Conservation (phyloP, 2,797 vertebrate genomes). For the Anisognathus igniventris region DNA sequence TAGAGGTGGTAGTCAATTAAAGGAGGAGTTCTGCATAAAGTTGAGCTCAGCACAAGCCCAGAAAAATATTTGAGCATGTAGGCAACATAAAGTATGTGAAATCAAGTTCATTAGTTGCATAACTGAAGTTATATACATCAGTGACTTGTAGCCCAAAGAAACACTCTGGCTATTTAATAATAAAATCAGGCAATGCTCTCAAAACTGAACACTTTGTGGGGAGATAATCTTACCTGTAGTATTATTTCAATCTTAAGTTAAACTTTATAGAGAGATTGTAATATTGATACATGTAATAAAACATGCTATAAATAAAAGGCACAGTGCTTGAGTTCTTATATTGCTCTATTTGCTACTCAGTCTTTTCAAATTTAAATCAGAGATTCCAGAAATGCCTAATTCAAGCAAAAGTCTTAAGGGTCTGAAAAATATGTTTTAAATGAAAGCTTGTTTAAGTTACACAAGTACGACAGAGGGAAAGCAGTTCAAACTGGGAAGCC, state of each 20-base stretch:
- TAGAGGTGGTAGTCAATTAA: background rate
- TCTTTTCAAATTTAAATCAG: slow-evolving; percentile 19
- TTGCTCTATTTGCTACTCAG: background rate
- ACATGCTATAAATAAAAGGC: background rate
- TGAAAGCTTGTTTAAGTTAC: slow-evolving; percentile 34
- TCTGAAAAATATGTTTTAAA: slow-evolving; percentile 48
- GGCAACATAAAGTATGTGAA: background rate
- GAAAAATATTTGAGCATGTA: background rate
- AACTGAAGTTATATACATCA: background rate
- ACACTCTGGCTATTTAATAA: background rate
- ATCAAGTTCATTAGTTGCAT: background rate
- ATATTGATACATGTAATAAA: background rate
- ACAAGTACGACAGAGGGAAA: background rate
- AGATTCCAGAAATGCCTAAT: slow-evolving; percentile 43
- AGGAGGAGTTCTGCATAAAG: background rate
- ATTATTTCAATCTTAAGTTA: background rate
- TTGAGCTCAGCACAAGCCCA: background rate
- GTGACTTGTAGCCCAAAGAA: background rate
- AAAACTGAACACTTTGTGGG: background rate
- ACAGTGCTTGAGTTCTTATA: background rate
- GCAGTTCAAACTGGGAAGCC: slow-evolving; percentile 12
- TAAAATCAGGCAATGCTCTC: background rate
- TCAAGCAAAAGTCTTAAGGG: background rate
- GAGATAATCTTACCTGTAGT: background rate
- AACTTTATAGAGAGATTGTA: background rate